These are phyloP conservation scores for Oncorhynchus nerka DNA, from an alignment of 2,113 vertebrate species.

Conservation along the genomic window DNA sequence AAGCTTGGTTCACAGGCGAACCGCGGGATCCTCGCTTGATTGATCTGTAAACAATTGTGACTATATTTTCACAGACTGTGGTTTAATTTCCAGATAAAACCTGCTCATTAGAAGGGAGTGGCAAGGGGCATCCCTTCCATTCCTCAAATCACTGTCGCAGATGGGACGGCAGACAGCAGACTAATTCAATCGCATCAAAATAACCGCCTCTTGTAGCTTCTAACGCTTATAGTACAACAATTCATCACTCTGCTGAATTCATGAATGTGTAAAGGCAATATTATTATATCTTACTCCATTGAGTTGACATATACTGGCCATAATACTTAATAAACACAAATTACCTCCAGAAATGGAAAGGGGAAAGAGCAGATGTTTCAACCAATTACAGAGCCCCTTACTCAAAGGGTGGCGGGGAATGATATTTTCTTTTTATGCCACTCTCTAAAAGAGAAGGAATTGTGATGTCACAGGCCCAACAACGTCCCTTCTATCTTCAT, in stretches of 20 bases:
- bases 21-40: slow-evolving; percentile 17
- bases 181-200: slow-evolving; percentile 20
- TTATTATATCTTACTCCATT: slow-evolving; percentile 11
- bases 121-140: slow-evolving; percentile 23
- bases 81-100: slow-evolving; percentile 47
- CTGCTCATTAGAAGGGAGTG: slow-evolving; percentile 28
- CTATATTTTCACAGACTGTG: slow-evolving; percentile 29
- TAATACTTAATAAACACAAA: slow-evolving; percentile 73
- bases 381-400: slow-evolving; percentile 58
- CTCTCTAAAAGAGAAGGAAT: slow-evolving; percentile 41
- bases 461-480: slow-evolving; percentile 47
- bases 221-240: slow-evolving; percentile 40
- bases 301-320: slow-evolving; percentile 52
- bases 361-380: slow-evolving; percentile 52
- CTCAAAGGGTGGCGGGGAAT: slow-evolving; percentile 44
- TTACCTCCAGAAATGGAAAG: slow-evolving; percentile 55
- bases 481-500: slow-evolving; percentile 71
- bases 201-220: slow-evolving; percentile 12
- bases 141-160: slow-evolving; percentile 41
- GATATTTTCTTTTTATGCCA: slow-evolving; percentile 57
- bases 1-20: background rate
- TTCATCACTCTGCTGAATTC: slow-evolving; percentile 40
- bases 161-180: slow-evolving; percentile 37
- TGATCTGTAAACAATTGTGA: slow-evolving; percentile 39
- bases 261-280: slow-evolving; percentile 32